A percentile compares a stretch with the other conserved stretches of the same genome.
Conservation (phyloP, 2,797 vertebrate genomes). For the Psittacula echo region DNA sequence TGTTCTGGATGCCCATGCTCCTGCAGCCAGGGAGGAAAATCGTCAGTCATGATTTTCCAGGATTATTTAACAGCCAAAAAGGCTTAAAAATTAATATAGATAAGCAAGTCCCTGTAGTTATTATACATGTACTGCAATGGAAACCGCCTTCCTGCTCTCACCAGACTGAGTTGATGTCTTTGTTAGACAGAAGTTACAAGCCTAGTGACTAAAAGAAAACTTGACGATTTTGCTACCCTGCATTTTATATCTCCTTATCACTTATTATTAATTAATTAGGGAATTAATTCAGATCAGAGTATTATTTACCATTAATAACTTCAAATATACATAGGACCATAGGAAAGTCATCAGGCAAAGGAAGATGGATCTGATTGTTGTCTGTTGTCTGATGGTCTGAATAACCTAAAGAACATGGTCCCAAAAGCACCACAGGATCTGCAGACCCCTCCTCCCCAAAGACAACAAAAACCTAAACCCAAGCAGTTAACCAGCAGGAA, state of each 20-base stretch:
- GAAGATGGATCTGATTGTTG: background rate
- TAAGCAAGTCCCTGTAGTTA: background rate
- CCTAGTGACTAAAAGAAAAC: background rate
- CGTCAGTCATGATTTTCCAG: background rate
- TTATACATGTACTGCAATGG: background rate
- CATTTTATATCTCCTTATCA: background rate
- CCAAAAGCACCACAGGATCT: background rate
- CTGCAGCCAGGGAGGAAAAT: background rate
- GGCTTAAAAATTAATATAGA: background rate
- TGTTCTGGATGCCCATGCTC: background rate
- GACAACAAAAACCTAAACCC: background rate
- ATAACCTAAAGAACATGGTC: background rate
- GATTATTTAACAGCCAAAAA: background rate
- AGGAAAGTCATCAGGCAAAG: background rate
- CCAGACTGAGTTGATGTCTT: background rate
- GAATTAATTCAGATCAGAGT: background rate
- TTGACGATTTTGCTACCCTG: background rate
- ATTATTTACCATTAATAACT: background rate
- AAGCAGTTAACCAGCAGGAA: background rate
- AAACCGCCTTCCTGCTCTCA: background rate
- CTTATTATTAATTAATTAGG: background rate
- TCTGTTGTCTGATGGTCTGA: background rate
- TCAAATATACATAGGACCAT: background rate
- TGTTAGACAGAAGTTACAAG: background rate
- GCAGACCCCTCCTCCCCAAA: background rate